Base-by-base conservation (phyloP, 2,888 invertebrate genomes). In the Drosophila kuntzei region DNA sequence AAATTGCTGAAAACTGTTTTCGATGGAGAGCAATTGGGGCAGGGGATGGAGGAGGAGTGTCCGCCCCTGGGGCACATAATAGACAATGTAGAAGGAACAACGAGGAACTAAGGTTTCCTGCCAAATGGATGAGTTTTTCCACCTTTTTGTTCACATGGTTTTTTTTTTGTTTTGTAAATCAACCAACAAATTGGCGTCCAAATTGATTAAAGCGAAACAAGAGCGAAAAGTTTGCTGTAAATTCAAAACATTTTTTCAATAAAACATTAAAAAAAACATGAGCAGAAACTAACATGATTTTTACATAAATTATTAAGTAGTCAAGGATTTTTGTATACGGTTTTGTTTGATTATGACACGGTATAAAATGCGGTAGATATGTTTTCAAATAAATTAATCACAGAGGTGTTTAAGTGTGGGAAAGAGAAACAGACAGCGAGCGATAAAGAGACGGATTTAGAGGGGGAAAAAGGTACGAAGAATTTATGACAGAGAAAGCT, bases 151-250 rank as follows among this genome's bases (percentile, higher is more conserved):
- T 60, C 49, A n/a, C n/a, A n/a, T 29, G 6, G 11, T 11, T 51
- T 59, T 51, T 34, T 34, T 54, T 68, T 55, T 55, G 32, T 50
- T 60, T 67, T 54, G 32, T 41, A 62, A 78, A 68, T 63, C 53
- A 64, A 51, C 50, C 75, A 62, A 65, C 58, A 75, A 79, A 79
- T 64, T 75, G 76, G 61, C 59, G 75, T 70, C 70, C 59, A 74
- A 75, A 70, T 79, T 76, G 79, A 70, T 79, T 69, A 65, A 79
- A 76, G 44, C 44, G 49, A 54, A 74, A 63, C 55, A 54, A 39
- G 41, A 41, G 25, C 14, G 32, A 16, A 25, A 53, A 57, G 58
- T 57, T 47, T 29, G 59, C 16, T 32, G 36, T 32, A 14, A 49
- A 53, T 49, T 43, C 7, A 55, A 22, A 57, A 29, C 22, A 36